A percentile compares a stretch with the other conserved stretches of the same genome.
These are phyloP conservation scores for Orchestia grillus DNA, from an alignment of 1,140 invertebrate species.

Conservation along the genomic window DNA sequence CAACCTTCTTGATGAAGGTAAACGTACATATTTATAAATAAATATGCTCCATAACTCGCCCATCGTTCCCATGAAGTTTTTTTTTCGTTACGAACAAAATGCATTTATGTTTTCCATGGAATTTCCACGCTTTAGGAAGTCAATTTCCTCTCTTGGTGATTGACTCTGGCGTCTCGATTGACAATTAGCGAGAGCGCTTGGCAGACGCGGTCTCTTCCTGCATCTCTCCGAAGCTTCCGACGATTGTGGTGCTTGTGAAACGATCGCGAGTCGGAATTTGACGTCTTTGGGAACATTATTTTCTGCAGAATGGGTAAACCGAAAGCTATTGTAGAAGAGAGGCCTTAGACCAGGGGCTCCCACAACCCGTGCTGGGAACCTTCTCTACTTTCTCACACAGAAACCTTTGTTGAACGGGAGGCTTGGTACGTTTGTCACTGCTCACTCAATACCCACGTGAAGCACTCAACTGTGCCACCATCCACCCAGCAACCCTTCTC, in stretches of 20 bases:
- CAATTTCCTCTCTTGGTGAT: background rate
- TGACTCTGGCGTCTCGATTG: background rate
- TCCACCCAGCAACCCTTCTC: background rate
- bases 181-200: background rate
- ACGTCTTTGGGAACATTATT: background rate
- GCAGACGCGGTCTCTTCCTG: background rate
- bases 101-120: background rate
- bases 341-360: background rate
- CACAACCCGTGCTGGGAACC: background rate
- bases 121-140: background rate
- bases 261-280: constrained; percentile 5
- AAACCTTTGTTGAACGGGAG: background rate
- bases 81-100: background rate
- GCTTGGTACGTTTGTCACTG: background rate
- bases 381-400: background rate
- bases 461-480: background rate
- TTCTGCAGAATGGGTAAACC: constrained; percentile 7
- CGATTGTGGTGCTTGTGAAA: background rate
- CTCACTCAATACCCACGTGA: background rate
- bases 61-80: background rate
- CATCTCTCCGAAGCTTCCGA: background rate
- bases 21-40: background rate
- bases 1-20: too few relatives aligned
- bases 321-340: constrained; percentile 1
- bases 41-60: background rate